Conservation (phyloP, 2,113 vertebrate species). For the Pitta sordida region DNA sequence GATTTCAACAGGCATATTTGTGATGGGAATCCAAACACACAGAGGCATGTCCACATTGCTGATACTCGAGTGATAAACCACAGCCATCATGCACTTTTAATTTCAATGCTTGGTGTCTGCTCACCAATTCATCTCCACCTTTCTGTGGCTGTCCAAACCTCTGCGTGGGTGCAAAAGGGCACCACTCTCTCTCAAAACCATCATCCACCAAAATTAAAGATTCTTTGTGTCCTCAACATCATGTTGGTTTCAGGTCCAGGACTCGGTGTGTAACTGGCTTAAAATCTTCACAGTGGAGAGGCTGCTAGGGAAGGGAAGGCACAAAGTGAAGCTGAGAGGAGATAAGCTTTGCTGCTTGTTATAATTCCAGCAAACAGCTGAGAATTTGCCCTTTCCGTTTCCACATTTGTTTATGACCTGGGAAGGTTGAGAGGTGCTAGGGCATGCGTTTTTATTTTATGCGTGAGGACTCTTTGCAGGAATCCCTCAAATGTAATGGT, state of each 20-base stretch:
- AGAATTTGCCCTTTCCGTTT: constrained; percentile 45
- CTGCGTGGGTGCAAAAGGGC: neutral
- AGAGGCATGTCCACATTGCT: neutral
- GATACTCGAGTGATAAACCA: neutral
- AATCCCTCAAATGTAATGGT: neutral
- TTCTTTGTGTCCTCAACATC: neutral
- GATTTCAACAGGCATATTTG: neutral
- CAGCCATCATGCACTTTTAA: neutral
- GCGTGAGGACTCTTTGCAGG: neutral
- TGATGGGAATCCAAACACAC: neutral
- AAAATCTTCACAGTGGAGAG: neutral
- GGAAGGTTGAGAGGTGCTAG: neutral
- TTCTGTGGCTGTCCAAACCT: neutral
- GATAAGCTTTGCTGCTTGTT: neutral
- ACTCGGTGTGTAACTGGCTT: neutral
- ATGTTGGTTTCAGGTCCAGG: neutral
- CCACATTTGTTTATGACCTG: neutral
- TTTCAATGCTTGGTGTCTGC: neutral
- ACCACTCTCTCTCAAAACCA: neutral
- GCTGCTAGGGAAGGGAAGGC: neutral
- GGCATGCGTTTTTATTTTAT: neutral
- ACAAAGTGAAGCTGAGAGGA: neutral
- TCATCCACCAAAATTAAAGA: neutral
- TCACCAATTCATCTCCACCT: neutral
- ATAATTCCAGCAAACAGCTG: constrained; percentile 17